These are phyloP conservation scores for Episyrphus balteatus DNA, from an alignment of 1,140 invertebrate species.

Conservation along the genomic window DNA sequence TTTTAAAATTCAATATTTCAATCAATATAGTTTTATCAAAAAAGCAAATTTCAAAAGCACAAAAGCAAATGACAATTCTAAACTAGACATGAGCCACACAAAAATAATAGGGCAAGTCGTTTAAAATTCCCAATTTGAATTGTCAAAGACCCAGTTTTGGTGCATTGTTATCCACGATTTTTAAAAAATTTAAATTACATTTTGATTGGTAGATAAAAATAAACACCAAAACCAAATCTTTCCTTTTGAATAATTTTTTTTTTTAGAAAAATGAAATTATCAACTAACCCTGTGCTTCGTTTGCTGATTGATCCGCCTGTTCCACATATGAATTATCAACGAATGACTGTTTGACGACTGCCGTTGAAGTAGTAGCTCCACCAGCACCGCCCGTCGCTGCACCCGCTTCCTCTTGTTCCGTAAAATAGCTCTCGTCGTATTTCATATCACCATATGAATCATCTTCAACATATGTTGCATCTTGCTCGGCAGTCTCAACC, in stretches of 20 bases:
- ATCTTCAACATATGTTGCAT: constrained; percentile 35
- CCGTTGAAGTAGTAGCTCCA: constrained; percentile 25
- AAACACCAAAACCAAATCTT: too few relatives aligned
- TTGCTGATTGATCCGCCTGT: constrained; percentile 25
- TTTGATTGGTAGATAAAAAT: too few relatives aligned
- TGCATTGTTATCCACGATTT: too few relatives aligned
- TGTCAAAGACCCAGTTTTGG: too few relatives aligned
- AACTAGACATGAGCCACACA: neutral
- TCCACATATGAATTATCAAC: constrained; percentile 10
- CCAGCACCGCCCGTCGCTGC: constrained; percentile 5
- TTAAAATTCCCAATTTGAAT: too few relatives aligned
- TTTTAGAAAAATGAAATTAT: neutral
- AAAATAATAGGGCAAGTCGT: too few relatives aligned
- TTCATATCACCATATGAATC: constrained; percentile 36
- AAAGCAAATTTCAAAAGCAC: too few relatives aligned
- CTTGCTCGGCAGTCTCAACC: constrained; percentile 24
- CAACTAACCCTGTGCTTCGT: constrained; percentile 38
- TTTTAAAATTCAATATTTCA: neutral
- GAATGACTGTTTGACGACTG: constrained; percentile 19
- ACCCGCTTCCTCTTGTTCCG: constrained; percentile 31
- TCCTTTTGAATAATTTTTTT: too few relatives aligned
- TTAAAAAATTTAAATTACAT: too few relatives aligned
- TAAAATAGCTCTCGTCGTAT: constrained; percentile 36
- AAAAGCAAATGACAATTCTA: too few relatives aligned
- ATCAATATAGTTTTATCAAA: neutral